Percentiles rank a stretch among this genome's conserved stretches.
phyloP scores from a whole-genome alignment of 2,888 invertebrate genomes.

The Sinohyriopsis cumingii region DNA sequence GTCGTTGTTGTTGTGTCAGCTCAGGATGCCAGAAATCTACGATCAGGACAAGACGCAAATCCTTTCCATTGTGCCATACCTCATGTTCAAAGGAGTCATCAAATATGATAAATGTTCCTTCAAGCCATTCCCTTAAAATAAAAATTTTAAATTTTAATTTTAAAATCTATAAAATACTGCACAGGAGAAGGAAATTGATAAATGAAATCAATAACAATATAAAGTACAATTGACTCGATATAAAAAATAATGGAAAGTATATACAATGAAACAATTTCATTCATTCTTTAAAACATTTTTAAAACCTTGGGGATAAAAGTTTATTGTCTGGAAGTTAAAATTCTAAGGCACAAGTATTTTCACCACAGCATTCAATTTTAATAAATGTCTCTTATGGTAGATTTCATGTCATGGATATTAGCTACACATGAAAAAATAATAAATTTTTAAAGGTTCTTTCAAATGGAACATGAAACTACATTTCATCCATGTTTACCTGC shows the following conservation, averaged over 20 bases:
- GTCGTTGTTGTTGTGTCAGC: slow-evolving; percentile 78
- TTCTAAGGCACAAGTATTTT: no score
- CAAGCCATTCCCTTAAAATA: slow-evolving; percentile 77
- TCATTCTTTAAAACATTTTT: no score
- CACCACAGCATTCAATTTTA: no score
- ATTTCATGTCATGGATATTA: no score
- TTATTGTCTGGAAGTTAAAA: no score
- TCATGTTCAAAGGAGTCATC: slow-evolving; percentile 96
- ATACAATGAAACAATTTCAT: no score
- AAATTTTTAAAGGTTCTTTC: no score
- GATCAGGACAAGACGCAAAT: slow-evolving; percentile 85
- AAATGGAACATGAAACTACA: no score
- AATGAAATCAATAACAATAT: not conserved
- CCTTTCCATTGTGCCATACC: slow-evolving; percentile 91
- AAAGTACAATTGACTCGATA: not conserved
- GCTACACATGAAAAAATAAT: no score
- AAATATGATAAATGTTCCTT: slow-evolving; percentile 86
- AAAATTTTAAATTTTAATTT: not conserved
- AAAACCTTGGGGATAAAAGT: no score
- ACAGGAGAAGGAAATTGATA: not conserved
- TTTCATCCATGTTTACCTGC: no score
- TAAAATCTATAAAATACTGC: not conserved
- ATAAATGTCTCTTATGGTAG: no score
- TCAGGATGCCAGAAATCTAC: slow-evolving; percentile 95
- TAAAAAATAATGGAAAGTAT: not conserved